Evolutionary conservation across 2,888 invertebrate species (phyloP).

Genomic region (Stictocephala bisonia): DNA sequence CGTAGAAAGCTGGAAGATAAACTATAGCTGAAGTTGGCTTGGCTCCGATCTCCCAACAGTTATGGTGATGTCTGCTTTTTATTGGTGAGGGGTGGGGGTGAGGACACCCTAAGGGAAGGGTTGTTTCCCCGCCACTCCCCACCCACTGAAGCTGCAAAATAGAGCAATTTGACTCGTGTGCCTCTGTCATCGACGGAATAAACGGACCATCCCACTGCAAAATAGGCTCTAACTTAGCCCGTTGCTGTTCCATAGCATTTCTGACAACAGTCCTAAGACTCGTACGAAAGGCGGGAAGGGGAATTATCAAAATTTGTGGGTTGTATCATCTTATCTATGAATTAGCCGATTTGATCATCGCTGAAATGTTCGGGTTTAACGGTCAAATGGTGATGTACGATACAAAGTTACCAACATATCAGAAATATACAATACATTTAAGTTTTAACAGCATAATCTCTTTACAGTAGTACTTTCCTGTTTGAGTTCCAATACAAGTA

Average conservation of each 20-base stretch:
- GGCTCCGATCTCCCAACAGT: constrained; percentile 17
- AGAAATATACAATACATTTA: too few species aligned
- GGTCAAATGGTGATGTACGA: too few species aligned
- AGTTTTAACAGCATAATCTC: too few species aligned
- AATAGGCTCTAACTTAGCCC: constrained; percentile 6
- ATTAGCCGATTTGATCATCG: too few species aligned
- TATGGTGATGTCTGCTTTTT: constrained; percentile 38
- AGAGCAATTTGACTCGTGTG: constrained; percentile 41
- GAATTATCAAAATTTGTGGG: too few species aligned
- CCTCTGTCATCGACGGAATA: constrained; percentile 36
- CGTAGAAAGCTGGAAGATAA: constrained; percentile 25
- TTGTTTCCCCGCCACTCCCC: constrained; percentile 44
- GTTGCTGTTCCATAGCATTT: not conserved
- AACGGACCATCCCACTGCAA: constrained; percentile 7
- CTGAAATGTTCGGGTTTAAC: too few species aligned
- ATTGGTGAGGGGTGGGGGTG: constrained; percentile 31
- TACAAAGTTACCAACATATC: too few species aligned
- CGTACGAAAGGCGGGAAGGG: not conserved
- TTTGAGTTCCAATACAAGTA: too few species aligned
- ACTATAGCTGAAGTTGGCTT: constrained; percentile 22
- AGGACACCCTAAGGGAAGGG: constrained; percentile 61
- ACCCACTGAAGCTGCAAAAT: constrained; percentile 40
- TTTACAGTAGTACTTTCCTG: too few species aligned
- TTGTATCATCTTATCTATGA: too few species aligned
- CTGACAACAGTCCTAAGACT: not conserved